phyloP scores from a whole-genome alignment of 2,797 vertebrate genomes.

The Rhinatrema bivittatum region DNA sequence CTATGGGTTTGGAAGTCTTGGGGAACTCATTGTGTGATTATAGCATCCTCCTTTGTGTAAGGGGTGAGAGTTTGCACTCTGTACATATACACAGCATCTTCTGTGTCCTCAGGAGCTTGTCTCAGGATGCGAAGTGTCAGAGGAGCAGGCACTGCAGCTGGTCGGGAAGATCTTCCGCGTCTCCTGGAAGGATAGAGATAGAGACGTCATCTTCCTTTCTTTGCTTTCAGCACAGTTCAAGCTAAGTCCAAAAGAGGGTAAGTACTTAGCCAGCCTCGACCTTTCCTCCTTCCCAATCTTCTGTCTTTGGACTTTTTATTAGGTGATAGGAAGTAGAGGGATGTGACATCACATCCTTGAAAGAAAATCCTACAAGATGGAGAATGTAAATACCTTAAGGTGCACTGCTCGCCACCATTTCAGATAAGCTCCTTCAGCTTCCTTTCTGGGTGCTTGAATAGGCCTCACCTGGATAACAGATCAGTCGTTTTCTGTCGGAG shows the following conservation, averaged over 20 bases:
- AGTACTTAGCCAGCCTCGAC: background rate
- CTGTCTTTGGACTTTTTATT: fast-evolving
- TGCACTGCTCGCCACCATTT: no score
- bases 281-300: no score
- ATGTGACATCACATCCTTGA: background rate
- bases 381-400: no score
- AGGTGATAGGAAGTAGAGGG: background rate
- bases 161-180: constrained; percentile 98
- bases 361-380: background rate
- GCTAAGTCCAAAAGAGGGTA: constrained; percentile 88
- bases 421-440: background rate
- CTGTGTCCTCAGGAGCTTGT: constrained; percentile 67
- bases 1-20: no score
- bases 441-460: background rate
- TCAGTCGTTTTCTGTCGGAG: background rate
- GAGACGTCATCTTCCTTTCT: constrained; percentile 93
- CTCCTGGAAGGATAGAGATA: constrained; percentile 94
- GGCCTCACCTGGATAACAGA: background rate
- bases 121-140: constrained; percentile 81
- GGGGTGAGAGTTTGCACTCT: no score
- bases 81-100: no score
- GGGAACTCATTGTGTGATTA: no score
- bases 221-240: constrained; percentile 89
- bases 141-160: constrained; percentile 94
- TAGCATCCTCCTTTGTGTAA: no score